Conservation (phyloP, 2,797 vertebrate species). For the Silurus lanzhouensis region DNA sequence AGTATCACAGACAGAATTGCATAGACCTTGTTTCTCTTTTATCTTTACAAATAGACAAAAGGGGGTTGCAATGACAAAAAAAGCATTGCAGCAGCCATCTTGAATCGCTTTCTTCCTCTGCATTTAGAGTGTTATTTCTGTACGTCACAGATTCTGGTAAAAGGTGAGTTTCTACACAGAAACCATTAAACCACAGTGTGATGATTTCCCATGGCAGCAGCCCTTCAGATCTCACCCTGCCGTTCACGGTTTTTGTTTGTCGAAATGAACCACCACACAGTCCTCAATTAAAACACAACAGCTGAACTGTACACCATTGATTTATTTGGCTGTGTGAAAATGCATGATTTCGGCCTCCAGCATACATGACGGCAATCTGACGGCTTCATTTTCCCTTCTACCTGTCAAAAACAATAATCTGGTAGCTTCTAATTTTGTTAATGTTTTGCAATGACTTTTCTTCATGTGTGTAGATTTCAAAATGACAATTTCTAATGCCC, state of each 20-base stretch:
- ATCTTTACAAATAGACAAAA: neutral
- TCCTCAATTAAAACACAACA: neutral
- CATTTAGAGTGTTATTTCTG: neutral
- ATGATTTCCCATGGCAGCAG: slow-evolving; percentile 26
- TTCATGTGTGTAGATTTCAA: neutral
- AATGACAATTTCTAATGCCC: neutral
- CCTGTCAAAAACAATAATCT: no score
- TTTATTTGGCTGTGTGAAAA: neutral
- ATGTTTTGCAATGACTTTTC: neutral
- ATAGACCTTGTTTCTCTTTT: no score
- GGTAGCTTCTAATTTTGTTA: neutral
- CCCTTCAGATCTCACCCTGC: slow-evolving; percentile 3
- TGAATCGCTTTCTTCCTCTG: slow-evolving; percentile 3
- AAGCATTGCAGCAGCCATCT: neutral
- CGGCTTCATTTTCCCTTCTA: neutral
- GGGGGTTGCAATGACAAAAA: neutral
- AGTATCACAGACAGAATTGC: neutral
- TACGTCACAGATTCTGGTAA: slow-evolving; percentile 14
- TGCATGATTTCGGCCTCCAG: neutral
- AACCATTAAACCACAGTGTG: slow-evolving; percentile 41
- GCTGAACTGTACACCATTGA: neutral
- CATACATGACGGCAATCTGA: neutral
- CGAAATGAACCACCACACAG: neutral
- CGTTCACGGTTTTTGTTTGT: slow-evolving; percentile 12
- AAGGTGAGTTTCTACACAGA: slow-evolving; percentile 34